Evolutionary conservation across 2,888 invertebrate species (phyloP).

Genomic region (Callimorpha dominula): DNA sequence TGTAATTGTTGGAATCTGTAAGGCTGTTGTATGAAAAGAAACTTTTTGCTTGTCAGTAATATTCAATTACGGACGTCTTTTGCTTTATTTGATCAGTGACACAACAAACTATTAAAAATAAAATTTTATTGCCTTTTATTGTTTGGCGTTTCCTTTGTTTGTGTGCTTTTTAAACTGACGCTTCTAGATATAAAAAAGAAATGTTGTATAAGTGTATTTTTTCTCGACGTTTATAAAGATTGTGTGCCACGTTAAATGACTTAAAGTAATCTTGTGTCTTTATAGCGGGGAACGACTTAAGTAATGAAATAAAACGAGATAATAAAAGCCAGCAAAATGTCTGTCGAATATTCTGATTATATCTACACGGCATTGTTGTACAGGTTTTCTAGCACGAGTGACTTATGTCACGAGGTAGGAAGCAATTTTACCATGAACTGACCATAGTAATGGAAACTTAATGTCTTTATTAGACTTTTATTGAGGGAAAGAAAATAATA

Average conservation of each 20-base stretch:
- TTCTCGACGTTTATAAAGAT: constrained; percentile 9
- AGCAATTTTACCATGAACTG: constrained; percentile 40
- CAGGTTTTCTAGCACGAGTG: constrained; percentile 65
- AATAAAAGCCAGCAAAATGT: constrained; percentile 70
- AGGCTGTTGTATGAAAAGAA: not conserved
- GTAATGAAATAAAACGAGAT: constrained; percentile 64
- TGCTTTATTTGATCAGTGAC: not conserved
- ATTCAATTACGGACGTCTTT: too few relatives aligned
- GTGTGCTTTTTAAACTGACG: constrained; percentile 63
- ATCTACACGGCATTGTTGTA: constrained; percentile 71
- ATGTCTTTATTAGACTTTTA: not conserved
- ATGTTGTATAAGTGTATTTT: constrained; percentile 49
- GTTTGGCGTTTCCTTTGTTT: constrained; percentile 56
- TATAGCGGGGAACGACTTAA: constrained; percentile 56
- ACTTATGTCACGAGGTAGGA: constrained; percentile 46
- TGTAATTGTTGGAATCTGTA: not conserved
- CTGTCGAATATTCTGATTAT: constrained; percentile 68
- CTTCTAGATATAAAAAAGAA: constrained; percentile 52
- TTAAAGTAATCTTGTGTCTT: constrained; percentile 43
- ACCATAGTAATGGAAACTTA: constrained; percentile 12
- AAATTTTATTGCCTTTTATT: constrained; percentile 50
- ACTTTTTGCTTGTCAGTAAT: not conserved
- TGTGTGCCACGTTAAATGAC: constrained; percentile 18
- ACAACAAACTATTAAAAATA: constrained; percentile 36
- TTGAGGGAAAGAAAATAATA: too few relatives aligned